Conservation (phyloP, 2,888 invertebrate genomes). For the Trichopria drosophilae region DNA sequence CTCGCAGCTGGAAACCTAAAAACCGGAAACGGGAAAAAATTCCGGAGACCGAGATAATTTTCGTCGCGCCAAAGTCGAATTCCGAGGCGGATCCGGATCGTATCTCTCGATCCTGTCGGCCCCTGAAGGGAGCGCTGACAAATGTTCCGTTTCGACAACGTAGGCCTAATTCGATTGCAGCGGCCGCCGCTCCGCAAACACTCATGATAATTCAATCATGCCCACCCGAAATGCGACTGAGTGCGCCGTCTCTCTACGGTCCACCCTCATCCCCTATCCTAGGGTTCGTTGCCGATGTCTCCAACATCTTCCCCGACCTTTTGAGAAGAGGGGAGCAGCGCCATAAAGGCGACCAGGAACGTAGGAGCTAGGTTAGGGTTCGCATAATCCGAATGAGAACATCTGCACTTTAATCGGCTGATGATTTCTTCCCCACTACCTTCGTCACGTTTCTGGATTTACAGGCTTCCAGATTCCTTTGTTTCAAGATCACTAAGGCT, state of each 20-base stretch:
- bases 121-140: no score
- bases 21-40: no score
- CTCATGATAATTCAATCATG: constrained; percentile 59
- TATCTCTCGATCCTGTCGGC: no score
- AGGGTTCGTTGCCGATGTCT: neutral
- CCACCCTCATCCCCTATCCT: neutral
- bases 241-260: neutral
- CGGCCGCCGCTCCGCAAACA: constrained; percentile 57
- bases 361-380: constrained; percentile 37
- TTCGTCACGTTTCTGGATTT: neutral
- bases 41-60: no score
- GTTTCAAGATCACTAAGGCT: no score
- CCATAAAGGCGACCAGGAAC: constrained; percentile 17
- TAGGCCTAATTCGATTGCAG: constrained; percentile 57
- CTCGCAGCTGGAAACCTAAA: no score
- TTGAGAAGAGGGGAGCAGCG: neutral
- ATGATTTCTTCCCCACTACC: constrained; percentile 44
- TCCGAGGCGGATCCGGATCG: no score
- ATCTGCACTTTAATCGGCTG: constrained; percentile 58
- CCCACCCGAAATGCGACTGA: constrained; percentile 35
- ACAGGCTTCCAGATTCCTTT: no score
- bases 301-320: constrained; percentile 14
- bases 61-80: no score
- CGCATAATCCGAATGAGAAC: constrained; percentile 55
- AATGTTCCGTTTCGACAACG: no score